These are phyloP conservation scores for Pristionchus maxplancki DNA, from an alignment of 2,888 invertebrate species.

Conservation along the genomic window DNA sequence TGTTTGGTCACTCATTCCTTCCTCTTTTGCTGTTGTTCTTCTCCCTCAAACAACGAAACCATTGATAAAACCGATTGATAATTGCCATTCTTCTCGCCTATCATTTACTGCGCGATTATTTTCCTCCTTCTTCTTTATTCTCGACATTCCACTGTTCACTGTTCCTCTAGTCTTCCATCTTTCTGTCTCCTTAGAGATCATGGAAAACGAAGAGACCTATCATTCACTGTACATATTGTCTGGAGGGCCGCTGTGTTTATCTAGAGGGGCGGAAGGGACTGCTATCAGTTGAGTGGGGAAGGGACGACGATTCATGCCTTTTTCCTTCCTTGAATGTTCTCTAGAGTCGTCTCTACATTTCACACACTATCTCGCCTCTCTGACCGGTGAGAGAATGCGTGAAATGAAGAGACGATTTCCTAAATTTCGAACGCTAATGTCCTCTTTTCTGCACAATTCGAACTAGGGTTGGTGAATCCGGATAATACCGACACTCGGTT, in stretches of 20 bases:
- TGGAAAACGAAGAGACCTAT: background rate
- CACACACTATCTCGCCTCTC: background rate
- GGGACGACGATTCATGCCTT: background rate
- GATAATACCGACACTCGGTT: no score
- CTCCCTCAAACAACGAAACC: background rate
- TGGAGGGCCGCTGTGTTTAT: slow-evolving; percentile 23
- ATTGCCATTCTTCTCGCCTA: background rate
- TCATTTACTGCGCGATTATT: background rate
- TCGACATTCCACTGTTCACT: background rate
- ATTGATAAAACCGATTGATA: background rate
- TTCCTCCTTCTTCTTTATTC: background rate
- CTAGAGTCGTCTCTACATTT: background rate
- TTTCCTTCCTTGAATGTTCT: background rate
- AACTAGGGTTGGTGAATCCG: no score
- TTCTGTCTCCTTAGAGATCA: background rate
- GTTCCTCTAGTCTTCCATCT: background rate
- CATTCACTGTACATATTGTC: background rate
- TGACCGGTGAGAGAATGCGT: background rate
- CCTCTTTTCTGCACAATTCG: no score
- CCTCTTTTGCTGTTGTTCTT: background rate
- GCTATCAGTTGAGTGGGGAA: background rate
- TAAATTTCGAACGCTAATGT: no score
- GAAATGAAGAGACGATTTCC: no score
- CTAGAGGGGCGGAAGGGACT: background rate
- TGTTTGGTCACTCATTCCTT: no score